phyloP scores from a whole-genome alignment of 2,113 vertebrate species.

The Dasyurus viverrinus region DNA sequence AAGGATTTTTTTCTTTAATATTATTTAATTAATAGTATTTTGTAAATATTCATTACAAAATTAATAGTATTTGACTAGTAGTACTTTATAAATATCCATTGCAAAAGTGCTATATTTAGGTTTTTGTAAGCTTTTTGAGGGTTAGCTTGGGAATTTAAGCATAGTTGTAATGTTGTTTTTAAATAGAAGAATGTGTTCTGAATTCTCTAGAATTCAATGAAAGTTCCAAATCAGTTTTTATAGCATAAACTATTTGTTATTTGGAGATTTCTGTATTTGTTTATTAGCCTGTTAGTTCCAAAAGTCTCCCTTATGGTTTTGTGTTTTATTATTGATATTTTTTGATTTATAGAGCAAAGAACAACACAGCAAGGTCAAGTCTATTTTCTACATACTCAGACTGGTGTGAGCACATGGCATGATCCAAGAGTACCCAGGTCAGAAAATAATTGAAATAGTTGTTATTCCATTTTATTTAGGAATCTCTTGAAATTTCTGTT shows the following conservation, averaged over 20 bases:
- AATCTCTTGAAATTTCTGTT: constrained; percentile 24
- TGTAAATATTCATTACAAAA: constrained; percentile 21
- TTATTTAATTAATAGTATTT: constrained; percentile 21
- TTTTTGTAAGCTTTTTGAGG: constrained; percentile 30
- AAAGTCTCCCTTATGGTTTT: constrained; percentile 31
- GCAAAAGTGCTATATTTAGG: constrained; percentile 32
- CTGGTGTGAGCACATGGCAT: constrained; percentile 98
- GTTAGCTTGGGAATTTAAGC: background rate
- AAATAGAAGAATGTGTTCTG: constrained; percentile 15
- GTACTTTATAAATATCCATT: constrained; percentile 43
- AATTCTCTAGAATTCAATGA: constrained; percentile 13
- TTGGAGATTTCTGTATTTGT: constrained; percentile 32
- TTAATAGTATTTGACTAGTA: background rate
- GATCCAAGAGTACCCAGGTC: constrained; percentile 97
- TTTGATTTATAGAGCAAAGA: constrained; percentile 91
- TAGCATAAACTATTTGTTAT: constrained; percentile 34
- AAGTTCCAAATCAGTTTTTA: constrained; percentile 12
- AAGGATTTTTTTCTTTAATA: constrained; percentile 35
- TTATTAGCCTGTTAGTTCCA: background rate
- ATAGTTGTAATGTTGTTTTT: constrained; percentile 45
- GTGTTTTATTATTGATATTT: constrained; percentile 59
- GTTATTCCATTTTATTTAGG: constrained; percentile 20
- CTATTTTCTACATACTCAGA: constrained; percentile 97
- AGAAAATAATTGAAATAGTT: constrained; percentile 56
- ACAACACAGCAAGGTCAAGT: constrained; percentile 98